Evolutionary conservation across 2,888 invertebrate genomes (phyloP).

Genomic region (Smittia sp.): DNA sequence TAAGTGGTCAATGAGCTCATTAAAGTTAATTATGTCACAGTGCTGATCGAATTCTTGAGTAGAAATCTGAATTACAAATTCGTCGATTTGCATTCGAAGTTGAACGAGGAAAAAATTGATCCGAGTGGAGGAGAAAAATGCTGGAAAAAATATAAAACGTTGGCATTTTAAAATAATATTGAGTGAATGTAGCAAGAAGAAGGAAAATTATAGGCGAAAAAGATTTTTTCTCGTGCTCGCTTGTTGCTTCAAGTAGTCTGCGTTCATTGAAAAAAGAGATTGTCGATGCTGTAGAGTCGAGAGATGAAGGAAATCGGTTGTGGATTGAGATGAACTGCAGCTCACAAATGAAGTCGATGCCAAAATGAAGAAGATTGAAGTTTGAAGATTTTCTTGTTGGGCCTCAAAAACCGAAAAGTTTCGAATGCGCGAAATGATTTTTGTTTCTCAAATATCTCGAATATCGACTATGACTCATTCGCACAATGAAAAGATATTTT

Average conservation of each 20-base stretch:
- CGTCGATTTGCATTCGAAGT: background rate
- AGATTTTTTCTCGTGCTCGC: slow-evolving; percentile 1
- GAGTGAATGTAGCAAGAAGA: slow-evolving; percentile 40
- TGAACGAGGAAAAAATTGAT: background rate
- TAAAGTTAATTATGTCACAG: slow-evolving; percentile 13
- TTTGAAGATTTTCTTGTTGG: background rate
- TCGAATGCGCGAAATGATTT: background rate
- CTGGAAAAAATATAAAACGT: slow-evolving; percentile 28
- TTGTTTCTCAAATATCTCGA: background rate
- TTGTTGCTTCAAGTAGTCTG: slow-evolving; percentile 18
- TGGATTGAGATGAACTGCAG: background rate
- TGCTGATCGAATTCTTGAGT: background rate
- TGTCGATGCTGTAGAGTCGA: background rate
- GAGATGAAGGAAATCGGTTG: slow-evolving; percentile 24
- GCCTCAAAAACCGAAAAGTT: slow-evolving; percentile 20
- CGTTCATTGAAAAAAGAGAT: slow-evolving; percentile 30
- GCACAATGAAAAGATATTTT: background rate
- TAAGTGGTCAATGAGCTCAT: slow-evolving; percentile 4
- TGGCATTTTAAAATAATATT: slow-evolving; percentile 36
- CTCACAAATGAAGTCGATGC: background rate
- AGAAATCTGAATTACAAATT: background rate
- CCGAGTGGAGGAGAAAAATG: slow-evolving; percentile 15
- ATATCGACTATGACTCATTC: background rate
- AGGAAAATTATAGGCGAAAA: slow-evolving; percentile 40
- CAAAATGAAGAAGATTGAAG: background rate